Conservation (phyloP, 2,888 invertebrate species). For the Limenitis camilla region DNA sequence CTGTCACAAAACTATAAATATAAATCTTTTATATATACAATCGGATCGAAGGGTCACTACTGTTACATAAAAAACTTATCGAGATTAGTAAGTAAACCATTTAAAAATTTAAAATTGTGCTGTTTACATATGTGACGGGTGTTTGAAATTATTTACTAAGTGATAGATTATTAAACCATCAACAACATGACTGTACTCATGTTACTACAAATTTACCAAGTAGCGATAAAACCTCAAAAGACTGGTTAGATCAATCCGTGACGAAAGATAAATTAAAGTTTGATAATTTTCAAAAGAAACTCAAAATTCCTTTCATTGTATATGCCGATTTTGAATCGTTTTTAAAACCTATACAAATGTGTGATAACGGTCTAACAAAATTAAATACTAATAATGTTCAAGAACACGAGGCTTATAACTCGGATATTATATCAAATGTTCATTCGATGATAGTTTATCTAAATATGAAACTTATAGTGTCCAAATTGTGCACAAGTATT, state of each 20-base stretch:
- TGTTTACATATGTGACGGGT: neutral
- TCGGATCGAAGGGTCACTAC: too few relatives aligned
- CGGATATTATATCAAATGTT: slow-evolving; percentile 9
- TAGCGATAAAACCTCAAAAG: neutral
- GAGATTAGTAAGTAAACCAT: neutral
- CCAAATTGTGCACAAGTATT: slow-evolving; percentile 1
- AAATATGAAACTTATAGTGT: slow-evolving; percentile 7
- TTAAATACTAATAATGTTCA: slow-evolving; percentile 33
- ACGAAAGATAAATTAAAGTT: neutral
- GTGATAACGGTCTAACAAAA: slow-evolving; percentile 68
- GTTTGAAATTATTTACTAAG: neutral
- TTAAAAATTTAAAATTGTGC: neutral
- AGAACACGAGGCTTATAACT: neutral
- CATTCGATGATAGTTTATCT: slow-evolving; percentile 6
- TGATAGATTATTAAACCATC: neutral
- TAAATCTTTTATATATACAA: neutral
- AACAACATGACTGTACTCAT: neutral
- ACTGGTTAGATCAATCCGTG: neutral
- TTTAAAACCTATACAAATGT: slow-evolving; percentile 82
- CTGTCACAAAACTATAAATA: neutral
- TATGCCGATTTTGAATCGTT: slow-evolving; percentile 36
- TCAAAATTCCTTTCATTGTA: neutral
- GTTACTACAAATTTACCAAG: neutral
- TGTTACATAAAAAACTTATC: neutral
- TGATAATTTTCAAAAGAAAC: neutral